These are phyloP conservation scores for Pelodiscus sinensis DNA, from an alignment of 2,113 vertebrate genomes.

Conservation along the genomic window DNA sequence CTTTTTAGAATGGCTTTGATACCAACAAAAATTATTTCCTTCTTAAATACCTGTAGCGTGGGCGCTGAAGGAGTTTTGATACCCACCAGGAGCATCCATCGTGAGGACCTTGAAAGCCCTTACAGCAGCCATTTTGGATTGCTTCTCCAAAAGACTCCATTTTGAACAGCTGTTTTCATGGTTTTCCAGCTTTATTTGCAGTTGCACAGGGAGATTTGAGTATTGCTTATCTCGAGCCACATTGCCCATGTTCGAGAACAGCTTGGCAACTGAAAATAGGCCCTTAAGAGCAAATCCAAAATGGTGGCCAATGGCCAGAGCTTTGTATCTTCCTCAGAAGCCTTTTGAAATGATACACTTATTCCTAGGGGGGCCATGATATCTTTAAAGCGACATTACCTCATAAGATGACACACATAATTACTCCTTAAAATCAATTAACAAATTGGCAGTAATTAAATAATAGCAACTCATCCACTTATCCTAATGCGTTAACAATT, in stretches of 20 bases:
- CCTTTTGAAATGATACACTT: background rate
- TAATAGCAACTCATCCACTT: background rate
- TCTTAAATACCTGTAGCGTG: background rate
- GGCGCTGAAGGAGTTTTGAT: background rate
- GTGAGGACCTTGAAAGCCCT: background rate
- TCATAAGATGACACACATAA: background rate
- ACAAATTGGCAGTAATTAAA: constrained; percentile 24
- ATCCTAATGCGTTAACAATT: background rate
- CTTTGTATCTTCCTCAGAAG: background rate
- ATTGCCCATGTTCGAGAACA: background rate
- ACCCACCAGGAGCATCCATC: accelerated
- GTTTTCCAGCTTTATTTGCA: background rate
- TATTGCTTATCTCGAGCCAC: background rate
- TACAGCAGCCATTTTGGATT: background rate
- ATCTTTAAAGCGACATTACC: background rate
- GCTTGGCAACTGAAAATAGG: background rate
- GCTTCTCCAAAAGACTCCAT: background rate
- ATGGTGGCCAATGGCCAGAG: background rate
- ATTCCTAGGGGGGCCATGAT: background rate
- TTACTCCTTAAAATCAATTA: constrained; percentile 37
- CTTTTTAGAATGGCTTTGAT: background rate
- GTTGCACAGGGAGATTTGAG: background rate
- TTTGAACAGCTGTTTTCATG: background rate
- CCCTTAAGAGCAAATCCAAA: background rate
- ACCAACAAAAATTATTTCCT: accelerated